A percentile compares a stretch with the other conserved stretches of the same genome.
Evolutionary conservation across 2,888 invertebrate species (phyloP).

Genomic region (Netelia melanura): DNA sequence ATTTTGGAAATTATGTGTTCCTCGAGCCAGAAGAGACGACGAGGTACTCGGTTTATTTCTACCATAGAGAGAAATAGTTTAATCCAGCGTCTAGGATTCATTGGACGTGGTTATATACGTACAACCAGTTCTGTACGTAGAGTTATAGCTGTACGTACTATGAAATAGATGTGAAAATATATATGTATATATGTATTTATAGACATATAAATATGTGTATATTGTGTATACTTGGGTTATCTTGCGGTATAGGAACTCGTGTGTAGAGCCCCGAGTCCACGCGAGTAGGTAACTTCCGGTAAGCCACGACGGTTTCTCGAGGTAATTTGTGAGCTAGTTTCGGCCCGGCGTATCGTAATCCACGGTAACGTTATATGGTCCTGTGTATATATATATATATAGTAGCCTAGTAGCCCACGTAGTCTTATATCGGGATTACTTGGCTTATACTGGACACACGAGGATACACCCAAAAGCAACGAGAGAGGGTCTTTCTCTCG

Average conservation of each 20-base stretch:
- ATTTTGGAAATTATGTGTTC: background rate
- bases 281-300: conserved; percentile 75
- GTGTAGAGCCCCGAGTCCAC: conserved; percentile 48
- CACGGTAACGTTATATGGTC: conserved; percentile 80
- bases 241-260: conserved; percentile 56
- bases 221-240: conserved; percentile 49
- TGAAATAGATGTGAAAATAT: background rate
- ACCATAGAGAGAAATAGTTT: conserved; percentile 56
- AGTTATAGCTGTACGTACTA: conserved; percentile 45
- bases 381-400: conserved; percentile 52
- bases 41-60: background rate
- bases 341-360: conserved; percentile 81
- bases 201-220: conserved; percentile 4
- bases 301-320: conserved; percentile 82
- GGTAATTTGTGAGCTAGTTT: conserved; percentile 83
- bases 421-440: conserved; percentile 83
- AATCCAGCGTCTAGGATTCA: conserved; percentile 48
- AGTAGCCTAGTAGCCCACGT: conserved; percentile 48
- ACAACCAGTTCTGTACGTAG: conserved; percentile 13
- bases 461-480: conserved; percentile 77
- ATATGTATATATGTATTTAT: conserved; percentile 7
- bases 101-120: background rate
- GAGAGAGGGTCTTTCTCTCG: conserved; percentile 70
- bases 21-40: background rate
- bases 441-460: conserved; percentile 78